phyloP scores from a whole-genome alignment of 2,888 invertebrate genomes.

The Noctua comes region DNA sequence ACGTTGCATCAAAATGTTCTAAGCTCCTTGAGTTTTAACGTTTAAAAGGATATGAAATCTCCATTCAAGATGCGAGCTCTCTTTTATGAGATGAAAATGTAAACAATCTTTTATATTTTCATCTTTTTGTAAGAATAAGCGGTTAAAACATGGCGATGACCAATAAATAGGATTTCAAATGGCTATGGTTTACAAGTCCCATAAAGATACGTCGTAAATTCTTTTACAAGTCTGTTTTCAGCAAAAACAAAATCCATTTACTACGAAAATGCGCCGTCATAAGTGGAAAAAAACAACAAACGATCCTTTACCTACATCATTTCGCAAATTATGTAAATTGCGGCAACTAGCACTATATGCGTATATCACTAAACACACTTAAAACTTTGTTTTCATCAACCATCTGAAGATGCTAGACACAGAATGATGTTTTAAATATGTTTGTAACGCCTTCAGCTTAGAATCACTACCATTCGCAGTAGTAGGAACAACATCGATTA shows the following conservation, averaged over 20 bases:
- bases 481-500: conserved; percentile 27
- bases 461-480: neutral
- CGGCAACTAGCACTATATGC: neutral
- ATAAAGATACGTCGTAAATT: conserved; percentile 22
- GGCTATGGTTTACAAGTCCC: conserved; percentile 8
- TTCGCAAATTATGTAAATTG: neutral
- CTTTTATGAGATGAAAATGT: conserved; percentile 27
- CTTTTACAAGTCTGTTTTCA: neutral
- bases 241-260: neutral
- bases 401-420: neutral
- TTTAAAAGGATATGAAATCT: conserved; percentile 50
- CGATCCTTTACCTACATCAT: neutral
- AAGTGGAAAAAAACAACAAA: neutral
- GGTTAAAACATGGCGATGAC: conserved; percentile 8
- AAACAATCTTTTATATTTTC: conserved; percentile 23
- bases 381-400: neutral
- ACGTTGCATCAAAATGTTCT: conserved; percentile 60
- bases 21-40: conserved; percentile 42
- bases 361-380: neutral
- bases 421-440: neutral
- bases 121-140: conserved; percentile 13
- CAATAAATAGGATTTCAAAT: conserved; percentile 15
- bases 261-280: neutral
- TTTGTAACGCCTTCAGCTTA: neutral
- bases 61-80: conserved; percentile 10